phyloP scores from a whole-genome alignment of 2,888 invertebrate genomes.

The Psococerastis gibbosa region DNA sequence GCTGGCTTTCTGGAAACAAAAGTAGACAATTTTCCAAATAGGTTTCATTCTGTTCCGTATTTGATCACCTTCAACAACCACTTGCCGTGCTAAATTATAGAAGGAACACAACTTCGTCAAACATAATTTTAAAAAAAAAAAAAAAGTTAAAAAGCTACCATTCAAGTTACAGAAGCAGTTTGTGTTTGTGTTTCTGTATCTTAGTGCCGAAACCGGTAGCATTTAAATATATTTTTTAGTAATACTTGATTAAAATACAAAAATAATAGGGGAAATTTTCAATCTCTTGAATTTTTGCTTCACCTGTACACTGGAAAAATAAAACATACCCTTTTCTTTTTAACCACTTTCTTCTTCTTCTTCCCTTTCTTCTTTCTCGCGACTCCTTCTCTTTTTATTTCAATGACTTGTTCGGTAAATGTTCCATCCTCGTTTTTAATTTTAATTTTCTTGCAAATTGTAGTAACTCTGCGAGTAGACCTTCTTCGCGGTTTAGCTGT shows the following conservation, averaged over 20 bases:
- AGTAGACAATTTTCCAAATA: no score
- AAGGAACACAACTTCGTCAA: conserved; percentile 15
- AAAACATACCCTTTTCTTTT: conserved; percentile 4
- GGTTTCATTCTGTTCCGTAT: no score
- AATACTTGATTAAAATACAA: no score
- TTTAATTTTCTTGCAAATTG: conserved; percentile 14
- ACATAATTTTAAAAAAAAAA: conserved; percentile 11
- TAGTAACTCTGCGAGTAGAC: conserved; percentile 13
- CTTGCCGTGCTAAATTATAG: no score
- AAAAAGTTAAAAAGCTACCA: conserved; percentile 14
- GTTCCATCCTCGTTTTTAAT: conserved; percentile 14
- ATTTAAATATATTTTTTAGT: no score
- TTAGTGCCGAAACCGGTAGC: no score
- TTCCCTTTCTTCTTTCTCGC: conserved; percentile 13
- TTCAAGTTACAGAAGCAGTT: no score
- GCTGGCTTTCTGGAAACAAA: conserved; percentile 11
- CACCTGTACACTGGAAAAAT: no score
- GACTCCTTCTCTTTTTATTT: conserved; percentile 12
- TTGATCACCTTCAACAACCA: no score
- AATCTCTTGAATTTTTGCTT: no score
- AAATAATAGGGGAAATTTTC: no score
- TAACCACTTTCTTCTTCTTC: conserved; percentile 15
- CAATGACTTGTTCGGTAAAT: conserved; percentile 16
- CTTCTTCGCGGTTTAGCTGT: conserved; percentile 14
- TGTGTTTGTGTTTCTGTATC: no score